Evolutionary conservation across 2,113 vertebrate species (phyloP).

Genomic region (Mastomys natalensis): DNA sequence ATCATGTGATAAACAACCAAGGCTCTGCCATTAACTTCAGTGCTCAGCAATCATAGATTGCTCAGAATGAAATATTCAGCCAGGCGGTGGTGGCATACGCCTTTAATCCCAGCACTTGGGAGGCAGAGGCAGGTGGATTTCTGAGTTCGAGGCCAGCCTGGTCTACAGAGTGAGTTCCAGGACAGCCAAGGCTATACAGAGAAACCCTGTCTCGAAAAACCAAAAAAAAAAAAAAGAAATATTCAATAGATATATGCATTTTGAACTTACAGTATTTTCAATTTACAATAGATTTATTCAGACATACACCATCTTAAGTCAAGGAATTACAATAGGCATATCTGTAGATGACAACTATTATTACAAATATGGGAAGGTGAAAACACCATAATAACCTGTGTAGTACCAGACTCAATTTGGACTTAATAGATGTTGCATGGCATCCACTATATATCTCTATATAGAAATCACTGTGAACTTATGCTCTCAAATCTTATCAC

Average conservation of each 20-base stretch:
- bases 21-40: neutral
- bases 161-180: too few relatives aligned
- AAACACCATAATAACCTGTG: neutral
- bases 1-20: neutral
- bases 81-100: too few relatives aligned
- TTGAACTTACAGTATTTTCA: neutral
- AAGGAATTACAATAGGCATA: neutral
- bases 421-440: neutral
- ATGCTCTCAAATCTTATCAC: neutral
- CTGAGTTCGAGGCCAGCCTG: too few relatives aligned
- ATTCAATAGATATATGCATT: neutral
- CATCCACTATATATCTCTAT: neutral
- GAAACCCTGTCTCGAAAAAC: too few relatives aligned
- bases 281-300: neutral
- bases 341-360: neutral
- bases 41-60: neutral
- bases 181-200: too few relatives aligned
- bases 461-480: neutral
- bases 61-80: neutral
- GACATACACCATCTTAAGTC: neutral
- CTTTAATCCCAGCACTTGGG: too few relatives aligned
- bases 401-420: neutral
- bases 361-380: neutral
- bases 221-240: too few relatives aligned
- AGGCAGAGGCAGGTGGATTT: too few relatives aligned